A percentile compares a stretch with the other conserved stretches of the same genome.
Conservation (phyloP, 2,113 vertebrate species). For the Muntiacus muntjak region DNA sequence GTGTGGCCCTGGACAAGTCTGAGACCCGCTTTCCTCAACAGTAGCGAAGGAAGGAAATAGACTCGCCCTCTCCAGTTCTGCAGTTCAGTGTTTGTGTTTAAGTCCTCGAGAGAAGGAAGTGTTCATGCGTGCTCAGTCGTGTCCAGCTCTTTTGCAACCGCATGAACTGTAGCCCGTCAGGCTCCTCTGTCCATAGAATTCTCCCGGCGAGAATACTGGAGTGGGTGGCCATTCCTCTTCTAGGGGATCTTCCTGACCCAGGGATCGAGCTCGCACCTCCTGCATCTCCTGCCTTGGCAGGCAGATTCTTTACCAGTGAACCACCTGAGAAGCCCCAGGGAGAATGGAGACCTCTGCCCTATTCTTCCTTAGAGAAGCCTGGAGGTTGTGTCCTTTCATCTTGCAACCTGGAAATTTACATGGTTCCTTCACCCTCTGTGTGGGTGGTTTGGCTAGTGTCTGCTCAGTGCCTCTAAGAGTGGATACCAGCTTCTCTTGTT, state of each 20-base stretch:
- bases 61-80: background rate
- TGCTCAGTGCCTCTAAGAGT: background rate
- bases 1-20: background rate
- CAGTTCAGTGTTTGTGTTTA: background rate
- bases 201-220: background rate
- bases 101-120: background rate
- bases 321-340: background rate
- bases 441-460: background rate
- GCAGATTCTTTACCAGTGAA: background rate
- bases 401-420: background rate
- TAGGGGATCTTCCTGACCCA: background rate
- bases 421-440: background rate
- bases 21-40: background rate
- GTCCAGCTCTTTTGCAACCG: background rate
- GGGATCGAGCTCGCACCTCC: accelerated
- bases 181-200: background rate
- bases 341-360: background rate
- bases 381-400: background rate
- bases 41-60: background rate
- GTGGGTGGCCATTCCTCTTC: background rate
- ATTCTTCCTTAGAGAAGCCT: background rate
- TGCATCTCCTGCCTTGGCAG: background rate
- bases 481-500: background rate
- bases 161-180: background rate
- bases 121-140: background rate